Evolutionary conservation across 1,140 invertebrate species (phyloP), one percentile per base, ranked within the genome.

Genomic region (Drosophila pruinosa): DNA sequence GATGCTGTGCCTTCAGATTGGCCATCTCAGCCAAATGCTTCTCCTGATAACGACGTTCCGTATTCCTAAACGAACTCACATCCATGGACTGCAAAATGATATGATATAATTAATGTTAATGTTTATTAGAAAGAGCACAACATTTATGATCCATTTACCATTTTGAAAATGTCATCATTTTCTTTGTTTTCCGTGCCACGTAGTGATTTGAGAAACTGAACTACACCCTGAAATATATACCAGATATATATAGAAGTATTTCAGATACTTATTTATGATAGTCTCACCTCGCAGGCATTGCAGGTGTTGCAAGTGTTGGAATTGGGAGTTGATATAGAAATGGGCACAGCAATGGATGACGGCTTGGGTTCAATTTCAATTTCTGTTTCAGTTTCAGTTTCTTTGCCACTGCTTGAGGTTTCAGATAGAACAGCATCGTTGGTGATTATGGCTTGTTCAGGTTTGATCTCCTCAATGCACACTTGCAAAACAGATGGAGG

Each of bases 1-100:
- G 5, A 15, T 4, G 67, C 14, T 56, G 67, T 5, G 48, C n/a
- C 14, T 56, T 15, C 2, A 70, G 26, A 41, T 64, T 63, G 2
- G 19, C 47, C 1, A 70, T n/a, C 19, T 70, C 59, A 10, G 59
- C 58, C 31, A 21, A 14, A 47, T 70, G 67, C 1, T 70, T 70
- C n/a, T 69, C 12, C 6, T 31, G 26, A 3, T 36, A 57, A 21
- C 65, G 38, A 7, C 17, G 6, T 4, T 69, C 65, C 24, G 6
- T 53, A n/a, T 69, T 69, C 19, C 38, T 58, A 26, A 17, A 69
- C 24, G 19, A 62, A 39, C 10, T 19, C 0, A 45, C 7, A n/a
- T 53, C 19, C 14, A 34, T 4, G n/a, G n/a, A 4, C 38, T 15
- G 15, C 8, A 5, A 12, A 38, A 1, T 15, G 12, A 39, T 12